Evolutionary conservation across 2,113 vertebrate species (phyloP), one percentile per base, ranked within the genome.

Genomic region (Gallinago jamesoni): DNA sequence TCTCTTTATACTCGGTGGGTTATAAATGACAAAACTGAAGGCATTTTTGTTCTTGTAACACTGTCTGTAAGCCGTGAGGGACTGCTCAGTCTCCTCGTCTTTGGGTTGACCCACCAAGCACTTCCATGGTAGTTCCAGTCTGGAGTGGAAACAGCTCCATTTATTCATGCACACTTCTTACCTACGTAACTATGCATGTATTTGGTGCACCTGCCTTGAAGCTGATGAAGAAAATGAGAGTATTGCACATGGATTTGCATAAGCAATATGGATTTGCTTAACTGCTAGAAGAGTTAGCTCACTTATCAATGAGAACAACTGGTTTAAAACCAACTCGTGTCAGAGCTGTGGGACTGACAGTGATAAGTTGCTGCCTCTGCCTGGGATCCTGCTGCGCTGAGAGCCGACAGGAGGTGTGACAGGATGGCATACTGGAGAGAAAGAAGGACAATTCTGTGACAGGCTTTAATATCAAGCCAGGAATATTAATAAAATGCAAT

Each of bases 381-480:
- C 19, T 27, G 63, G 57, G 18, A 16, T 76, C 28, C n/a, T 4
- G 16, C 23, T 22, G 52, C 6, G 10, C 55, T 27, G 55, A 45
- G 41, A 21, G 24, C 28, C 27, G 55, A 52, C 2, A n/a, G 20
- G 22, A 92, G 16, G 10, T 2, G 4, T 3, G 23, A 35, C 17
- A 74, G 19, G 50, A 28, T 0, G 0, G 28, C 77, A 39, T 1
- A 7, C 0, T 33, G 10, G 48, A 73, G 43, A 81, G 43, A 4
- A 6, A 33, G 45, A 14, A 67, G 9, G 41, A 27, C 12, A 21
- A 47, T 33, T 81, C 47, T 67, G 28, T 23, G 30, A 77, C 2
- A 76, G 59, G 20, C 17, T 84, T 63, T 59, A 45, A 9, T 39
- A 63, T 17, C 56, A 70, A 63, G 31, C 25, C 14, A 84, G 7